A percentile compares a stretch with the other conserved stretches of the same genome.
phyloP scores from a whole-genome alignment of 2,888 invertebrate species.

The Drosophila lacicola region DNA sequence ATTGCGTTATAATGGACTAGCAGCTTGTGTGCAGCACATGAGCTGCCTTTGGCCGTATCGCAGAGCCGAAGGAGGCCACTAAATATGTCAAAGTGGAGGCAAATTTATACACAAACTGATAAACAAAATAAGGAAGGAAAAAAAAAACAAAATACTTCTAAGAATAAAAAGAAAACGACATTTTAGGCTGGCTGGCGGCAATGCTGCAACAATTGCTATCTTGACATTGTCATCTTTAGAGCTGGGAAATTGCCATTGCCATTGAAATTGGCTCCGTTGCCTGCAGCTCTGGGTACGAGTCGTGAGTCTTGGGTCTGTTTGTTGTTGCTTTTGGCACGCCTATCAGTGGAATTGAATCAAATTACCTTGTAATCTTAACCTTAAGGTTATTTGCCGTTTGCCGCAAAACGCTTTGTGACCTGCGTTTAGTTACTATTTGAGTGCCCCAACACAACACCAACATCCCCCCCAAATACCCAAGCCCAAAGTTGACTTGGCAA shows the following conservation, averaged over 20 bases:
- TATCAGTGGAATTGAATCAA: constrained; percentile 85
- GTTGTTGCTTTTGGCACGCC: constrained; percentile 73
- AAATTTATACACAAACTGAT: constrained; percentile 79
- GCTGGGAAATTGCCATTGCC: constrained; percentile 61
- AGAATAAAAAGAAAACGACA: constrained; percentile 26
- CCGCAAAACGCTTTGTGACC: constrained; percentile 73
- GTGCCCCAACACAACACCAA: constrained; percentile 16
- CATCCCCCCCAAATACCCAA: background rate
- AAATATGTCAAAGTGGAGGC: constrained; percentile 79
- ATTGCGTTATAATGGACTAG: constrained; percentile 68
- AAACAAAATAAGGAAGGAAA: constrained; percentile 45
- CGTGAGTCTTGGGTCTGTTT: constrained; percentile 25
- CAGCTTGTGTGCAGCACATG: constrained; percentile 43
- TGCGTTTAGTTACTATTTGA: constrained; percentile 79
- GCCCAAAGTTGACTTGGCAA: constrained; percentile 28
- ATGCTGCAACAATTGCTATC: constrained; percentile 66
- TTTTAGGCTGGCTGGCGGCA: constrained; percentile 43
- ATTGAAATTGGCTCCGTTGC: constrained; percentile 60
- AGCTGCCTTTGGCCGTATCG: constrained; percentile 47
- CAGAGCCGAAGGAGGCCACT: constrained; percentile 52
- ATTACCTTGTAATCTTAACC: constrained; percentile 85
- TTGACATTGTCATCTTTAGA: constrained; percentile 70
- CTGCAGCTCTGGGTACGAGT: constrained; percentile 12
- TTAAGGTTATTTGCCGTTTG: constrained; percentile 83
- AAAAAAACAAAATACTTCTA: constrained; percentile 20